Percentiles rank a stretch among this genome's conserved stretches.
Conservation (phyloP, 30 jellyfish, hydroid and myxozoan species). For the Catostylus mosaicus region DNA sequence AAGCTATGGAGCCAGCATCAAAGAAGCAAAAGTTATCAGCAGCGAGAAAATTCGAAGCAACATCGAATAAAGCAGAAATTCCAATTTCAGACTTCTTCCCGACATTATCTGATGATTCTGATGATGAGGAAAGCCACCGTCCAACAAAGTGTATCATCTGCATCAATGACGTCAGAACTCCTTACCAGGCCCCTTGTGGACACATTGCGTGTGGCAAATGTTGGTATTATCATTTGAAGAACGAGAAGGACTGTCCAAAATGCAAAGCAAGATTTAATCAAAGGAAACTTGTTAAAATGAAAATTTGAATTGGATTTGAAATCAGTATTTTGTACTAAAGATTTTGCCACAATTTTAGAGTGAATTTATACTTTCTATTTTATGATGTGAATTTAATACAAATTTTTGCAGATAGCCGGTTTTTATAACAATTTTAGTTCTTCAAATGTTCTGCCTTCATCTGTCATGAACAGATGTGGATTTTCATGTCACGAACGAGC, state of each 20-base stretch:
- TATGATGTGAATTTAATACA: too few relatives aligned
- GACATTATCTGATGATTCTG: slow-evolving; percentile 24
- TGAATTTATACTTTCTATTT: too few relatives aligned
- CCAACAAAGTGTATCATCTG: slow-evolving; percentile 11
- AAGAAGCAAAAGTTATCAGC: slow-evolving; percentile 25
- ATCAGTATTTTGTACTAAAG: too few relatives aligned
- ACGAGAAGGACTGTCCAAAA: slow-evolving; percentile 26
- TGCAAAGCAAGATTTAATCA: slow-evolving; percentile 9
- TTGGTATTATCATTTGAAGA: slow-evolving; percentile 22
- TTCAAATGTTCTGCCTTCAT: too few relatives aligned
- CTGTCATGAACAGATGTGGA: too few relatives aligned
- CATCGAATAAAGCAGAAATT: neutral
- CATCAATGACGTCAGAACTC: slow-evolving; percentile 9
- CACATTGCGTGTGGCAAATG: slow-evolving; percentile 52
- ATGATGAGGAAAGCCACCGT: neutral
- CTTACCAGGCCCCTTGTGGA: slow-evolving; percentile 44
- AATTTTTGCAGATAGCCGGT: too few relatives aligned
- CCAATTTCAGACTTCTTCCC: slow-evolving; percentile 46
- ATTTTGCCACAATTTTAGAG: too few relatives aligned
- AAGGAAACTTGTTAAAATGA: neutral
- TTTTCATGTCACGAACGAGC: too few relatives aligned
- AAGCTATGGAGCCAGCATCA: slow-evolving; percentile 19
- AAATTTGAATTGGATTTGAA: neutral
- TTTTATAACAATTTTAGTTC: too few relatives aligned
- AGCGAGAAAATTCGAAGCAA: neutral